Percentiles rank a stretch among this genome's conserved stretches.
Conservation (phyloP, 2,888 invertebrate species). For the Eretmocerus hayati region DNA sequence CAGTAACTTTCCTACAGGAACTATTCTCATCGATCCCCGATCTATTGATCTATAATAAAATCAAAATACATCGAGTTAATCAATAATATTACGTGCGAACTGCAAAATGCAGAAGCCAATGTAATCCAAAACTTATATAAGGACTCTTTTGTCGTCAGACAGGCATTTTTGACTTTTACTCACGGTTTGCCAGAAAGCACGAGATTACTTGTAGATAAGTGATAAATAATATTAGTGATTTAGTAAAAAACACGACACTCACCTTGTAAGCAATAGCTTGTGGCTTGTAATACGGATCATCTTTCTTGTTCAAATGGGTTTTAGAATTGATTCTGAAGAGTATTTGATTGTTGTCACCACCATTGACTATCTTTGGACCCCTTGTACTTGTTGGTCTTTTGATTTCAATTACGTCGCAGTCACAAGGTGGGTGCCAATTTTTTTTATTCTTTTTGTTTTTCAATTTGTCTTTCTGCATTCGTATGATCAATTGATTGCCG, state of each 20-base stretch:
- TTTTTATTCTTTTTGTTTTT: slow-evolving; percentile 30
- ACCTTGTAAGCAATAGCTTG: slow-evolving; percentile 35
- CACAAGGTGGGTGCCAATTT: slow-evolving; percentile 39
- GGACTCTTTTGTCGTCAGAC: too few species aligned
- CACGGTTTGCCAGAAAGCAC: neutral
- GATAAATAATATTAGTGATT: slow-evolving; percentile 1
- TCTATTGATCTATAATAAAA: slow-evolving; percentile 18
- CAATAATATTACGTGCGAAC: too few species aligned
- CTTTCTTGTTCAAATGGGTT: slow-evolving; percentile 22
- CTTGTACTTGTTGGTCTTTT: slow-evolving; percentile 32
- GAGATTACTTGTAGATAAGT: slow-evolving; percentile 4
- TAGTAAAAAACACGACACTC: neutral
- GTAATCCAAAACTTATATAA: too few species aligned
- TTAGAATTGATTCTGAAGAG: slow-evolving; percentile 36
- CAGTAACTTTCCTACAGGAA: slow-evolving; percentile 34
- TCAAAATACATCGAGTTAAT: neutral
- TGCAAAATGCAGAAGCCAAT: too few species aligned
- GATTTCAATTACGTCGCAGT: slow-evolving; percentile 38
- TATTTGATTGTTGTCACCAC: slow-evolving; percentile 35
- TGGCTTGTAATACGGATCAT: slow-evolving; percentile 26
- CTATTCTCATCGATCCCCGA: slow-evolving; percentile 24
- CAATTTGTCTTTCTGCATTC: slow-evolving; percentile 55
- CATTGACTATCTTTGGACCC: slow-evolving; percentile 36
- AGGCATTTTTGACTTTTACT: neutral
- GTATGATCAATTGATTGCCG: slow-evolving; percentile 59